These are phyloP conservation scores for Mobula hypostoma DNA, from an alignment of 2,113 vertebrate genomes.

Conservation along the genomic window DNA sequence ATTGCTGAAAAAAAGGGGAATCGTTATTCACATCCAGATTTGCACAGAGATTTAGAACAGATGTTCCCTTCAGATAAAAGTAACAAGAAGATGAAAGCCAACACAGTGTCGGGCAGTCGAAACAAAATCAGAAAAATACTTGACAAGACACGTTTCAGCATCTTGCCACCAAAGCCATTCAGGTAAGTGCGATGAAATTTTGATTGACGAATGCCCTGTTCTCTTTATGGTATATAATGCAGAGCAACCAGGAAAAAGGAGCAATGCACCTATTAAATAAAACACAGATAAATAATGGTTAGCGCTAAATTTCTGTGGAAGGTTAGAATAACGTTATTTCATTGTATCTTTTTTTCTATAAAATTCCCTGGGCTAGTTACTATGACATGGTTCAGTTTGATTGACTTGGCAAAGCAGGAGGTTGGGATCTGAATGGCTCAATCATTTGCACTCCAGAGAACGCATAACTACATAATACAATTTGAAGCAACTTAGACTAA, in stretches of 20 bases:
- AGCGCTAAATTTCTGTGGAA: background rate
- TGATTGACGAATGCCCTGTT: background rate
- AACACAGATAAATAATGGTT: background rate
- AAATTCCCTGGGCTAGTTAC: background rate
- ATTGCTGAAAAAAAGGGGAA: constrained; percentile 93
- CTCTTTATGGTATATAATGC: background rate
- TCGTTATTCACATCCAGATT: constrained; percentile 90
- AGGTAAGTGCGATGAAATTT: constrained; percentile 63
- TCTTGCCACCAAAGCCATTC: constrained; percentile 89
- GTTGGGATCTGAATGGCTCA: background rate
- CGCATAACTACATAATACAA: background rate
- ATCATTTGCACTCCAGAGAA: background rate
- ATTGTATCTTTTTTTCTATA: background rate
- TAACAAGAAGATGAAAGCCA: constrained; percentile 88
- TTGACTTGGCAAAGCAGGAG: background rate
- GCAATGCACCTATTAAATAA: background rate
- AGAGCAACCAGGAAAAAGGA: background rate
- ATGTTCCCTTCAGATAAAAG: constrained; percentile 76
- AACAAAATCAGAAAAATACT: constrained; percentile 94
- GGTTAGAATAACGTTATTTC: background rate
- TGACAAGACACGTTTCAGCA: constrained; percentile 92
- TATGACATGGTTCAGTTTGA: background rate
- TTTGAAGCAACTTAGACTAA: background rate
- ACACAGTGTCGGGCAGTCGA: constrained; percentile 86
- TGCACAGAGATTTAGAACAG: constrained; percentile 82